Conservation (phyloP, 2,888 invertebrate species). For the Amblyteles armatorius region DNA sequence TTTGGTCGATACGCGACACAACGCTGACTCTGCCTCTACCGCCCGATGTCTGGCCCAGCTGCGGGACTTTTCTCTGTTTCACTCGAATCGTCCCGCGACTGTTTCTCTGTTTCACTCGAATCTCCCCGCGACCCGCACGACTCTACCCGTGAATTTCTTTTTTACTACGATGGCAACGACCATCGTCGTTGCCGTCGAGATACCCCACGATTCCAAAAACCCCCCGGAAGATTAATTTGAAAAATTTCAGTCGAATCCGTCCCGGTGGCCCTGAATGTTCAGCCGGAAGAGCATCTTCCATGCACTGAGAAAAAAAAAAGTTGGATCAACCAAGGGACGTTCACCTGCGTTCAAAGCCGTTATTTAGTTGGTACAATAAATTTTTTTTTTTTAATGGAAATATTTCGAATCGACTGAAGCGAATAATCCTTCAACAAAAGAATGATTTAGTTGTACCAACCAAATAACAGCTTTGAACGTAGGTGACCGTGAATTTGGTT, state of each 20-base stretch:
- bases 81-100: not conserved
- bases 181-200: not conserved
- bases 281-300: slow-evolving; percentile 39
- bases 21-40: slow-evolving; percentile 32
- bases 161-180: too few relatives aligned
- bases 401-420: too few relatives aligned
- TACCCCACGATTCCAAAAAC: not conserved
- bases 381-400: too few relatives aligned
- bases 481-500: too few relatives aligned
- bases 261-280: slow-evolving; percentile 4
- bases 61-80: not conserved
- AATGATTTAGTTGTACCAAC: too few relatives aligned
- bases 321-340: too few relatives aligned
- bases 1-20: slow-evolving; percentile 69
- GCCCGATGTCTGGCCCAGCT: not conserved
- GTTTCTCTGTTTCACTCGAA: not conserved
- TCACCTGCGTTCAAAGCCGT: too few relatives aligned
- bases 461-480: too few relatives aligned
- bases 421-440: too few relatives aligned
- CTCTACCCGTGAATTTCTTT: not conserved
- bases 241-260: slow-evolving; percentile 5
- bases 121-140: not conserved
- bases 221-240: not conserved
- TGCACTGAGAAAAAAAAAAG: too few relatives aligned
- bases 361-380: too few relatives aligned